A percentile compares a stretch with the other conserved stretches of the same genome.
Conservation (phyloP, 2,113 vertebrate species). For the Peromyscus maniculatus region DNA sequence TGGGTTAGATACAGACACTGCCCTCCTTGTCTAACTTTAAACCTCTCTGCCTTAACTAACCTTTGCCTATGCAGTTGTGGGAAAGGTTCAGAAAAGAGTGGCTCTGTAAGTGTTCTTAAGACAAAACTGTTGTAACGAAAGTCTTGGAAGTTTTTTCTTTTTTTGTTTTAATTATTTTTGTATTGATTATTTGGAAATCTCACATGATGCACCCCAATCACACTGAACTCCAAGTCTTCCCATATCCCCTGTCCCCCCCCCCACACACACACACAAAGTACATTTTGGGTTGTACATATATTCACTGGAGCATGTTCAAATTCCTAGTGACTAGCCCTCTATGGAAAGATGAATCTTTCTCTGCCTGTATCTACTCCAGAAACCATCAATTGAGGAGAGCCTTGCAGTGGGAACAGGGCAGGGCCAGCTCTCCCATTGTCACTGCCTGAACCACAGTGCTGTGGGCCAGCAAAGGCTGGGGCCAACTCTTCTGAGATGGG, state of each 20-base stretch:
- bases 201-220: background rate
- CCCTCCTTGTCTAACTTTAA: background rate
- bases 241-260: background rate
- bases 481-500: background rate
- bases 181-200: background rate
- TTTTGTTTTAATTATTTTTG: background rate
- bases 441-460: background rate
- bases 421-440: background rate
- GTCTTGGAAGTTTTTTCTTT: background rate
- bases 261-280: background rate
- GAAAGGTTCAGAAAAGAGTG: background rate
- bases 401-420: background rate
- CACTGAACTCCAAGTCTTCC: background rate
- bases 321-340: background rate
- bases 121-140: background rate
- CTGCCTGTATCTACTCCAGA: background rate
- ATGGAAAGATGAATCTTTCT: background rate
- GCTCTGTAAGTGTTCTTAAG: background rate
- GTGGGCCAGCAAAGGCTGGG: background rate
- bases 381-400: background rate
- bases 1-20: background rate
- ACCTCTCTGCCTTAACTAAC: background rate
- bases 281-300: background rate
- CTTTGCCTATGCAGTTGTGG: background rate
- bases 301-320: background rate